Evolutionary conservation across 2,797 vertebrate species (phyloP).

Genomic region (Allobates femoralis): DNA sequence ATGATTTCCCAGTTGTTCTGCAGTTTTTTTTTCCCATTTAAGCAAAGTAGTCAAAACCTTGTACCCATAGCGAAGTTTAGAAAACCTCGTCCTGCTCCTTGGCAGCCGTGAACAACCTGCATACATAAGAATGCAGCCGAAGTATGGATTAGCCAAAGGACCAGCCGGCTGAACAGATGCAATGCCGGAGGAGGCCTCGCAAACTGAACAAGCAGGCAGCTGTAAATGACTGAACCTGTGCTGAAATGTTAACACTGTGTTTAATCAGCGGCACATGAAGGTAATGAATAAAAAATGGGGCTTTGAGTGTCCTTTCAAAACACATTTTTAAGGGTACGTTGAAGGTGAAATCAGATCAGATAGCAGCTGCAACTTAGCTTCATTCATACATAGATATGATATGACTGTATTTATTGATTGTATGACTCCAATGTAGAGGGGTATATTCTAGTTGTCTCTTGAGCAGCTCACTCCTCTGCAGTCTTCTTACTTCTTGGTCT

Average conservation of each 20-base stretch:
- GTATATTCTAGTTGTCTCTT: no score
- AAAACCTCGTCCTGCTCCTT: background rate
- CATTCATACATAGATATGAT: no score
- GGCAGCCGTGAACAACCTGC: background rate
- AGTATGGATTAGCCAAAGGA: slow-evolving; percentile 3
- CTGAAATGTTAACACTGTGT: background rate
- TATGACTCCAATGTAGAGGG: no score
- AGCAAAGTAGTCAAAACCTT: background rate
- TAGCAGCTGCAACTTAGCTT: no score
- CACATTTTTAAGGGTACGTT: background rate
- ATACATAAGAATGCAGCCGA: background rate
- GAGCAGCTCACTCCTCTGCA: no score
- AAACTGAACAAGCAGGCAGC: slow-evolving; percentile 16
- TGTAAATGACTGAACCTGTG: slow-evolving; percentile 9
- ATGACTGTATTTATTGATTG: no score
- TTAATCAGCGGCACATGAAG: slow-evolving; percentile 18
- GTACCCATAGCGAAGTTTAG: background rate
- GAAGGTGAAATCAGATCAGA: no score
- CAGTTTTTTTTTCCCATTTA: background rate
- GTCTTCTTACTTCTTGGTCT: no score
- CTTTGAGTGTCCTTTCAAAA: background rate
- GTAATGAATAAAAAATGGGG: background rate
- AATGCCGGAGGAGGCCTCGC: slow-evolving; percentile 25
- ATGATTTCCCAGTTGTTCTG: slow-evolving; percentile 27
- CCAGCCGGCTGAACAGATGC: slow-evolving; percentile 44